These are phyloP conservation scores for Ophiodon elongatus DNA, from an alignment of 2,113 vertebrate species.

Conservation along the genomic window DNA sequence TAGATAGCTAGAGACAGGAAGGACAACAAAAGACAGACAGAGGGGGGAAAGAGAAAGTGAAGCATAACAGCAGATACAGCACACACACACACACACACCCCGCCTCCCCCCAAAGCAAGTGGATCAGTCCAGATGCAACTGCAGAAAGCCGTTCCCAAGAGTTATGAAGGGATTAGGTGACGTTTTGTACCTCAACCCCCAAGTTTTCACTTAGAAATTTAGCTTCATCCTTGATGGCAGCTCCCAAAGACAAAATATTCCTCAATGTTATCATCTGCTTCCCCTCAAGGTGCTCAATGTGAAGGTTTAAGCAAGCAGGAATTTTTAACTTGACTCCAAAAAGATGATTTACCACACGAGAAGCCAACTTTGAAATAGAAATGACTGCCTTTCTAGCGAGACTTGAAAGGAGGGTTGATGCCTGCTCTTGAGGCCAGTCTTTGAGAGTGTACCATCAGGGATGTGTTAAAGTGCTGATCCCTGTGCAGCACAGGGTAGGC, in stretches of 20 bases:
- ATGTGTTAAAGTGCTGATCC: slow-evolving; percentile 53
- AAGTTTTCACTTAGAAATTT: slow-evolving; percentile 54
- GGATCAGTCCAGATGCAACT: slow-evolving; percentile 62
- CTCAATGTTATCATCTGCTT: slow-evolving; percentile 5
- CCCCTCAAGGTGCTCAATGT: not conserved
- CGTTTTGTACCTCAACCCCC: slow-evolving; percentile 40
- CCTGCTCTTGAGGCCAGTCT: slow-evolving; percentile 31
- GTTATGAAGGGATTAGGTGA: slow-evolving; percentile 43
- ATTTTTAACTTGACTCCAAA: slow-evolving; percentile 22
- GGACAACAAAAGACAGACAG: slow-evolving; percentile 62
- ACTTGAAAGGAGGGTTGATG: not conserved
- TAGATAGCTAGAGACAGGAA: slow-evolving; percentile 91
- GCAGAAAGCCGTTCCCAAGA: slow-evolving; percentile 60
- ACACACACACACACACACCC: too few species aligned
- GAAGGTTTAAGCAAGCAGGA: not conserved
- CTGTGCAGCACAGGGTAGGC: slow-evolving; percentile 45
- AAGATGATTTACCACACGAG: slow-evolving; percentile 3
- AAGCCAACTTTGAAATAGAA: slow-evolving; percentile 23
- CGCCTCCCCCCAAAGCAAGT: slow-evolving; percentile 63
- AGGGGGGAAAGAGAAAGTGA: slow-evolving; percentile 72
- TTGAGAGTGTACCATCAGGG: slow-evolving; percentile 72
- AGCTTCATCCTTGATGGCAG: slow-evolving; percentile 62
- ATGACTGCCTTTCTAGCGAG: not conserved
- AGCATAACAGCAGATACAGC: slow-evolving; percentile 76
- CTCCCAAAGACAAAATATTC: slow-evolving; percentile 59